Percentiles rank a stretch among this genome's conserved stretches.
Conservation (phyloP, 2,797 vertebrate species). For the Squalus acanthias region DNA sequence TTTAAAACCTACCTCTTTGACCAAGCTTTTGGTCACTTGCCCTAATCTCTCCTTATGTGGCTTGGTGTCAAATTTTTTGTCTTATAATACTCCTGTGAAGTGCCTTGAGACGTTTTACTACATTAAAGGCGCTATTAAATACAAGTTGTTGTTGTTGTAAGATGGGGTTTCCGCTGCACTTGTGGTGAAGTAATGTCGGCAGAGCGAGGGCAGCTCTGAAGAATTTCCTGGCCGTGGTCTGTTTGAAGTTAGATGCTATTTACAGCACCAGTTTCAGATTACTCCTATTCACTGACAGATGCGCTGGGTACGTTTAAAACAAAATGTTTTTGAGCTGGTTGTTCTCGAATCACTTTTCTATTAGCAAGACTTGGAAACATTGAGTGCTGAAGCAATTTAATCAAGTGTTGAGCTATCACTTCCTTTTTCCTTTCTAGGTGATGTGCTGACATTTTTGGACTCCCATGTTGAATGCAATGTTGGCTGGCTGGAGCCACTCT, state of each 20-base stretch:
- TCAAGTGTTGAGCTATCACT: not conserved
- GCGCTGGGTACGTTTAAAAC: not conserved
- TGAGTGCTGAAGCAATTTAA: not conserved
- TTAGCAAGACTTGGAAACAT: not conserved
- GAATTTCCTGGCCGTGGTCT: not conserved
- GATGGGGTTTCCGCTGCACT: not conserved
- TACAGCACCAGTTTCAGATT: not conserved
- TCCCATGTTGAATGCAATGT: slow-evolving; percentile 94
- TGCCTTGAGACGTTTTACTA: too few species aligned
- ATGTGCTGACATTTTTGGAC: slow-evolving; percentile 90
- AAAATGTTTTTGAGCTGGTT: not conserved
- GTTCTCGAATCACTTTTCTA: not conserved
- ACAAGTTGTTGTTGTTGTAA: too few species aligned
- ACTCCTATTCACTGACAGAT: not conserved
- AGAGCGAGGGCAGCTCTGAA: not conserved
- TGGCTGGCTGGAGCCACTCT: slow-evolving; percentile 92
- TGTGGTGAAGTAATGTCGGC: not conserved
- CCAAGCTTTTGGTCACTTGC: too few species aligned
- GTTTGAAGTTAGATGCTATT: not conserved
- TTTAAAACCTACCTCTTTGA: too few species aligned
- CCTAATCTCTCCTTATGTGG: too few species aligned
- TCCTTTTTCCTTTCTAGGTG: slow-evolving; percentile 55
- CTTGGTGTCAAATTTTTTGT: too few species aligned
- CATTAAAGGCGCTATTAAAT: too few species aligned
- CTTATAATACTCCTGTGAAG: too few species aligned